These are phyloP conservation scores for Caenorhabditis zanzibari DNA, from an alignment of 2,888 invertebrate genomes.

Conservation along the genomic window DNA sequence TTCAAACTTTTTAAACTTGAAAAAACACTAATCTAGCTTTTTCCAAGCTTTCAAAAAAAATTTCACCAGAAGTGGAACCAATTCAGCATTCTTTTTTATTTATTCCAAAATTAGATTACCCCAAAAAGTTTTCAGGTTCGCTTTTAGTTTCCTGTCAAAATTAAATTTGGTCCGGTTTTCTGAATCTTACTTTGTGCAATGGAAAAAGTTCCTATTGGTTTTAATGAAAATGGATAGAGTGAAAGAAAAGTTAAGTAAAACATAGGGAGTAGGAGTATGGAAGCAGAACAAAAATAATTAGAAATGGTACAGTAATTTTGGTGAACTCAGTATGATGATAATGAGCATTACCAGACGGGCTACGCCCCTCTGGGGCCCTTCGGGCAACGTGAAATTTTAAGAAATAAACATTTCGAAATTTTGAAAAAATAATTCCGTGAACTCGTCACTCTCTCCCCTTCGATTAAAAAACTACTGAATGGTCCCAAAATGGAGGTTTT, in stretches of 20 bases:
- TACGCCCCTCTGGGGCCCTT: no score
- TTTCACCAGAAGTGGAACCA: not conserved
- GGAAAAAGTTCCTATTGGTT: not conserved
- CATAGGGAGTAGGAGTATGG: no score
- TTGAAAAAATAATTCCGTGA: no score
- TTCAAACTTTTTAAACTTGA: not conserved
- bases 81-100: not conserved
- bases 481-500: no score
- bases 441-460: no score
- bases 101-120: not conserved
- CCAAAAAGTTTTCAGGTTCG: not conserved
- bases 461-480: no score
- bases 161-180: slow-evolving; percentile 3
- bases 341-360: no score
- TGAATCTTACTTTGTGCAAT: not conserved
- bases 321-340: no score
- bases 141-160: slow-evolving; percentile 1
- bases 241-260: not conserved
- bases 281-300: no score
- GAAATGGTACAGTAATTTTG: no score
- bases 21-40: not conserved
- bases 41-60: not conserved
- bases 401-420: no score
- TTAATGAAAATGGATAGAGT: not conserved
- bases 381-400: no score